A percentile compares a stretch with the other conserved stretches of the same genome.
Evolutionary conservation across 2,888 invertebrate genomes (phyloP).

Genomic region (Strigamia transsilvanica): DNA sequence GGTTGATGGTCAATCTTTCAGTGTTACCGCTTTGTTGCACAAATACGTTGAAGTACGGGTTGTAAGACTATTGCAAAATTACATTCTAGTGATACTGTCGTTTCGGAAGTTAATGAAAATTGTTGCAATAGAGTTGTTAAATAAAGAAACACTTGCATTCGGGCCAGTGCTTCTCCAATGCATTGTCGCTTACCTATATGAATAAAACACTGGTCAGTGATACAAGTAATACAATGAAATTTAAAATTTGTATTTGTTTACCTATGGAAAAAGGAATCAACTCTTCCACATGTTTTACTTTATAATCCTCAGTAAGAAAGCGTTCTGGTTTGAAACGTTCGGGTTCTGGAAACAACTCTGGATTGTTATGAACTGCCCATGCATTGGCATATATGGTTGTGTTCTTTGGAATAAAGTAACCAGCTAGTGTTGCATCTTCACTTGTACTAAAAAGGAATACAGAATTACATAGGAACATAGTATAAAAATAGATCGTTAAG

Average conservation of each 20-base stretch:
- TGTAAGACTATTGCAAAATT: neutral
- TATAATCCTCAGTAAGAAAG: neutral
- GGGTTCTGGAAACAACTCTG: neutral
- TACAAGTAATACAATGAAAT: neutral
- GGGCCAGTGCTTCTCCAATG: neutral
- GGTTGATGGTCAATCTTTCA: neutral
- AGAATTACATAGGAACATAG: too few species aligned
- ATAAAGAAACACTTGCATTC: neutral
- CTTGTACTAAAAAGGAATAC: neutral
- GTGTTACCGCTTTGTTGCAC: neutral
- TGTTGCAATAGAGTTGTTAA: neutral
- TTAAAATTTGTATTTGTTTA: neutral
- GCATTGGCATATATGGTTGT: conserved; percentile 43
- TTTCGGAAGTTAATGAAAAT: neutral
- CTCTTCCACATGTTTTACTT: neutral
- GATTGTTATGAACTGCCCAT: conserved; percentile 46
- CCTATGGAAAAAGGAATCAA: conserved; percentile 14
- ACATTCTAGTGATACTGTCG: neutral
- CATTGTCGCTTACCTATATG: conserved; percentile 22
- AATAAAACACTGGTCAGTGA: neutral
- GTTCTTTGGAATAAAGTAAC: conserved; percentile 46
- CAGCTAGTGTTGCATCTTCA: conserved; percentile 33
- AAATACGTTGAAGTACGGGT: neutral
- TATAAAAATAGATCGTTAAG: too few species aligned
- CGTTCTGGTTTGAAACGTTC: neutral